These are phyloP conservation scores for Sapayoa aenigma DNA, from an alignment of 2,113 vertebrate species.

Conservation along the genomic window DNA sequence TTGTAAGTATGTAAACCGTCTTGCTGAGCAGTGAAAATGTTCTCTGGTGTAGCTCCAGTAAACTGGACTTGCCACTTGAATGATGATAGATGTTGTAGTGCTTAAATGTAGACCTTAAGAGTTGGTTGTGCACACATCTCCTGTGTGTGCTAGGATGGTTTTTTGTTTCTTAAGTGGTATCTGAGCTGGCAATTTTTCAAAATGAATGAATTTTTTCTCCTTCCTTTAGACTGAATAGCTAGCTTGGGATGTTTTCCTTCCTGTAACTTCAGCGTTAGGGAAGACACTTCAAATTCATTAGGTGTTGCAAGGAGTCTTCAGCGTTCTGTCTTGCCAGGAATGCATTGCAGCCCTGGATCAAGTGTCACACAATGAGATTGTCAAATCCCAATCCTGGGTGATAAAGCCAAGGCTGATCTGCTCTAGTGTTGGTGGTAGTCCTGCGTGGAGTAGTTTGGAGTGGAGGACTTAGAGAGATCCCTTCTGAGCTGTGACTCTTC, in stretches of 20 bases:
- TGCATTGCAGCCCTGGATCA: not conserved
- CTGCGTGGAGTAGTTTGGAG: not conserved
- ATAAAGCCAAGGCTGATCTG: not conserved
- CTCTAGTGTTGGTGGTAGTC: not conserved
- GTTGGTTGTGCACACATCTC: not conserved
- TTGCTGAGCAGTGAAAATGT: not conserved
- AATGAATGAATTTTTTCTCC: not conserved
- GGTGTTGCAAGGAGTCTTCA: not conserved
- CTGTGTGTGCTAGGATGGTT: not conserved
- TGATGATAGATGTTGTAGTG: not conserved
- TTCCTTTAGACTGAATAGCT: not conserved
- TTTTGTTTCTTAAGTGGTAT: not conserved
- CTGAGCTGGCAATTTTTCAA: not conserved
- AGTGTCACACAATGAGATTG: not conserved
- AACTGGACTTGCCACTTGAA: not conserved
- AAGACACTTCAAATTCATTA: not conserved
- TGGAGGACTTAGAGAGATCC: not conserved
- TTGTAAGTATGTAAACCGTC: not conserved
- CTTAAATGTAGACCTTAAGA: not conserved
- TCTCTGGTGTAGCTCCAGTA: not conserved
- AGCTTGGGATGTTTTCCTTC: not conserved
- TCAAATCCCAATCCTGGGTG: not conserved
- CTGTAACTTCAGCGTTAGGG: not conserved
- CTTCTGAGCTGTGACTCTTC: not conserved
- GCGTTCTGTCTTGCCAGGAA: not conserved